Percentiles rank a stretch among this genome's conserved stretches.
Conservation (phyloP, 2,888 invertebrate species). For the Thymelicus acteon region DNA sequence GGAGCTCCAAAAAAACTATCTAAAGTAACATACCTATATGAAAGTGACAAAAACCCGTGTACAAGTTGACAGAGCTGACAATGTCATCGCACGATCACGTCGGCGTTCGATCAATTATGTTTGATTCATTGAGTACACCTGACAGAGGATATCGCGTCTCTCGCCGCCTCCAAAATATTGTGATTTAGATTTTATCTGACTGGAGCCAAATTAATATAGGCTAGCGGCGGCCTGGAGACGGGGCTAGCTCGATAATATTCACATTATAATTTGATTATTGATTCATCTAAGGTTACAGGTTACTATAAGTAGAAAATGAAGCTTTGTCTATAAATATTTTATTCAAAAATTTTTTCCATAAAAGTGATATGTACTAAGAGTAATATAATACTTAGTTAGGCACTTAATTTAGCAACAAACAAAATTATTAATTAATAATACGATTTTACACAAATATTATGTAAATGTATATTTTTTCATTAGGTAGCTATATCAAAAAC, state of each 20-base stretch:
- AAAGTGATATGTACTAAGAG: too few species aligned
- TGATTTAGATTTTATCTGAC: constrained; percentile 77
- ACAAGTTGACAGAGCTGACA: constrained; percentile 61
- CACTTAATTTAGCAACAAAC: too few species aligned
- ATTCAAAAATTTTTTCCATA: too few species aligned
- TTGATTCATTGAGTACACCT: constrained; percentile 74
- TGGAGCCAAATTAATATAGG: constrained; percentile 50
- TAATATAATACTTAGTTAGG: too few species aligned
- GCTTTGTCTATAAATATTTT: too few species aligned
- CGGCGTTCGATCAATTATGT: constrained; percentile 75
- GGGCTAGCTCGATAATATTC: constrained; percentile 28
- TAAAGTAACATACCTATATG: constrained; percentile 43
- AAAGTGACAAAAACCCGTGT: constrained; percentile 72
- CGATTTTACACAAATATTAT: too few species aligned
- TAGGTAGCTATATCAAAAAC: too few species aligned
- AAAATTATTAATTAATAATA: too few species aligned
- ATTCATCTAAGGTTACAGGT: neutral
- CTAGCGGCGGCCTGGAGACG: constrained; percentile 41
- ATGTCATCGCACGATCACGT: constrained; percentile 52
- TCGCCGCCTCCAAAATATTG: constrained; percentile 75
- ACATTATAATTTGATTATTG: neutral
- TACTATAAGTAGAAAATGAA: too few species aligned
- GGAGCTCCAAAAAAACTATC: constrained; percentile 44
- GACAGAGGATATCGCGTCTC: constrained; percentile 58
- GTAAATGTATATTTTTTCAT: too few species aligned